phyloP scores from a whole-genome alignment of 2,888 invertebrate genomes.

The Apamea anceps region DNA sequence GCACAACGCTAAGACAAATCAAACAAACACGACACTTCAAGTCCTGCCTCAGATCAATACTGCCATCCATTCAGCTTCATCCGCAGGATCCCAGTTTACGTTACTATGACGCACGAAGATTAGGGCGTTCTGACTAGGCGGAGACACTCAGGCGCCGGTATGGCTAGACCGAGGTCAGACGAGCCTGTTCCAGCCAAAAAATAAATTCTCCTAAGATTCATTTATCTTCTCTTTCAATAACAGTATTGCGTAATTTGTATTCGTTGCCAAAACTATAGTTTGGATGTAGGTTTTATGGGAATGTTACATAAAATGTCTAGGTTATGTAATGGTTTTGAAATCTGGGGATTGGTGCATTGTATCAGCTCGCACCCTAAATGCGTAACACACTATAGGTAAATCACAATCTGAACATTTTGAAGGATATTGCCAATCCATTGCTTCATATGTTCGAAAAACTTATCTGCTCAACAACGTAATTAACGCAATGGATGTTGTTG shows the following conservation, averaged over 20 bases:
- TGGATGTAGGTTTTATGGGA: constrained; percentile 16
- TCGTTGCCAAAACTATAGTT: constrained; percentile 62
- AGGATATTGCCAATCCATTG: background rate
- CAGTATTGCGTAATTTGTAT: constrained; percentile 50
- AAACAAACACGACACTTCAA: constrained; percentile 20
- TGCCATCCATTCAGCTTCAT: constrained; percentile 50
- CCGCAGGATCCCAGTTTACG: constrained; percentile 53
- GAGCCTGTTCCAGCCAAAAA: constrained; percentile 69
- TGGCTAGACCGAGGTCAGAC: constrained; percentile 83
- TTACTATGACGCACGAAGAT: constrained; percentile 61
- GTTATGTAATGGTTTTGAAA: constrained; percentile 29
- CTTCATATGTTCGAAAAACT: background rate
- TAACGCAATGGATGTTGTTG: background rate
- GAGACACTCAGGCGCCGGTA: constrained; percentile 80
- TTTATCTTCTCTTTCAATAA: constrained; percentile 67
- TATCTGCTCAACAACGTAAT: background rate
- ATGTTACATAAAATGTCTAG: constrained; percentile 5
- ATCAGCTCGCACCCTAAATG: background rate
- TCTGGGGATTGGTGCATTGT: constrained; percentile 11
- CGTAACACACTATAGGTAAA: background rate
- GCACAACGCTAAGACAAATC: background rate
- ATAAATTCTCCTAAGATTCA: constrained; percentile 58
- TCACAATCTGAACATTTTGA: background rate
- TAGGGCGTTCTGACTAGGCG: constrained; percentile 25
- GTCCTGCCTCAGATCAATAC: constrained; percentile 45